Base-by-base conservation (phyloP, 2,888 invertebrate genomes). In the Apodemia hepburni region DNA sequence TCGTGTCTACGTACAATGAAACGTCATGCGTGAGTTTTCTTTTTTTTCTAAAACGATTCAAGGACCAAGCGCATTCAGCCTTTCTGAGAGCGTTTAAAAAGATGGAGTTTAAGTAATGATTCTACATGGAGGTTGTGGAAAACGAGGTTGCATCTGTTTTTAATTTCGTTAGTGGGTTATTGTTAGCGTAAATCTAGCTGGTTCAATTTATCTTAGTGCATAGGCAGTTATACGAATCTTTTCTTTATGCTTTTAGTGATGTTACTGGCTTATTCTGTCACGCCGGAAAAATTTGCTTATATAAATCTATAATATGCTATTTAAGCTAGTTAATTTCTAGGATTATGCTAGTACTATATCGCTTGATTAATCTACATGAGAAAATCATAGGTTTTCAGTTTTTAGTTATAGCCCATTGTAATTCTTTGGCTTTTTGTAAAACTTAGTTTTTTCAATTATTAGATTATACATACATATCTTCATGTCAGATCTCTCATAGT, bases 81-180 rank as follows among this genome's bases (percentile, higher is more conserved):
- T 75, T 79, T 61, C 61, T 61, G 61, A 57, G 57, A 77, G 70
- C 82, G 81, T 82, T 87, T 87, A 80, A 85, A 88, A 87, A 89
- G 89, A 88, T 81, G 80, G 73, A 80, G 80, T 82, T 80, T 88
- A 88, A 90, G 89, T 89, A 90, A 90, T 90, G 88, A 87, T 84
- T 75, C 81, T 80, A 76, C 77, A 75, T 73, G 74, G 73, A 71
- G 69, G 72, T 70, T 72, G 68, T 68, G 69, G 68, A 68, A 70
- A 73, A 73, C 71, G 75, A 73, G 73, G 74, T 71, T 73, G 74
- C 72, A 73, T 69, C 72, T 68, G 71, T 70, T 75, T 81, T 81
- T 80, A 80, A 80, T 81, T 81, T 79, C 71, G 81, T 80, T 78
- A 81, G 80, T 80, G 81, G 75, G 73, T 74, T 73, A 75, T 77